phyloP scores from a whole-genome alignment of 2,113 vertebrate species.

The Falcunculus frontatus region DNA sequence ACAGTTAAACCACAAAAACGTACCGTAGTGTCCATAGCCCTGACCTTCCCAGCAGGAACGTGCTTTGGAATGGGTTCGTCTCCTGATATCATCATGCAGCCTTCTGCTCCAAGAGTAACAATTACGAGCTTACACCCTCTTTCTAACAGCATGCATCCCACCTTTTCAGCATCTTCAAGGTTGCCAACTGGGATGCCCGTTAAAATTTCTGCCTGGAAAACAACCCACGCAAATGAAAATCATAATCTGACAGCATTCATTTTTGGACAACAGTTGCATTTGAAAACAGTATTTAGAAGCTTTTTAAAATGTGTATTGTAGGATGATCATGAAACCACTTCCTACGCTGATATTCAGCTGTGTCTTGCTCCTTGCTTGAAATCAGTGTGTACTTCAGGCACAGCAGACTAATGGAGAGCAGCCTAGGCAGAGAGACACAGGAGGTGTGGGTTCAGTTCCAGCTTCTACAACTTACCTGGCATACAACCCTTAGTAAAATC shows the following conservation, averaged over 20 bases:
- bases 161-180: constrained; percentile 77
- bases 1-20: constrained; percentile 61
- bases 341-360: not conserved
- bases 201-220: constrained; percentile 88
- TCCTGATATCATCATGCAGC: constrained; percentile 83
- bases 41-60: constrained; percentile 77
- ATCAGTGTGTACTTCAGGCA: not conserved
- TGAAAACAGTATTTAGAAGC: not conserved
- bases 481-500: not conserved
- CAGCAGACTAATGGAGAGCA: not conserved
- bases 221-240: constrained; percentile 47
- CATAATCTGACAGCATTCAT: constrained; percentile 7
- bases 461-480: not conserved
- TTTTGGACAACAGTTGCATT: constrained; percentile 28
- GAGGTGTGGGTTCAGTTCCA: not conserved
- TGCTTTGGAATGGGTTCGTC: constrained; percentile 75
- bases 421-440: not conserved
- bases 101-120: constrained; percentile 88
- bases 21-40: constrained; percentile 92
- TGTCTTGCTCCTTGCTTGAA: not conserved
- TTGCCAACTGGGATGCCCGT: constrained; percentile 76
- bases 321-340: constrained; percentile 14
- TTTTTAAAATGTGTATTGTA: not conserved
- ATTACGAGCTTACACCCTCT: constrained; percentile 84
- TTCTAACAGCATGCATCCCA: constrained; percentile 73